phyloP scores from a whole-genome alignment of 2,113 vertebrate species.

The Tinamus guttatus region DNA sequence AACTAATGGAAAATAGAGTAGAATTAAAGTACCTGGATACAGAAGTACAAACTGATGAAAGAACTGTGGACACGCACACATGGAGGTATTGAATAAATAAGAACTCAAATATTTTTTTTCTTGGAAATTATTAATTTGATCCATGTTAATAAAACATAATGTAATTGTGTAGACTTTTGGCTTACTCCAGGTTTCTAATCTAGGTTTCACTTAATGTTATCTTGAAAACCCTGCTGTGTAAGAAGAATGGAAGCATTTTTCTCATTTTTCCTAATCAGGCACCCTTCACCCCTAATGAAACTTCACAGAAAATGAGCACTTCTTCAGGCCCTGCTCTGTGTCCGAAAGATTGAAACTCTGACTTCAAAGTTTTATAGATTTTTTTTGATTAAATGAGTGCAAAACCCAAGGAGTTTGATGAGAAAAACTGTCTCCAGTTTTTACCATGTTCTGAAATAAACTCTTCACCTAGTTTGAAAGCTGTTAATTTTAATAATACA shows the following conservation, averaged over 20 bases:
- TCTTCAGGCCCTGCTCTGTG: not conserved
- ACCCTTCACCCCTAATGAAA: not conserved
- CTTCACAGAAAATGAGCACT: not conserved
- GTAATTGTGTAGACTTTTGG: not conserved
- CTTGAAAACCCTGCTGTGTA: not conserved
- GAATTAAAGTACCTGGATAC: conserved; percentile 8
- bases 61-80: not conserved
- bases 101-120: not conserved
- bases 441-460: conserved; percentile 33
- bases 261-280: not conserved
- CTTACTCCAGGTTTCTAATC: not conserved
- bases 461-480: conserved; percentile 16
- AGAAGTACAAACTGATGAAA: not conserved
- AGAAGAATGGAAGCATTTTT: not conserved
- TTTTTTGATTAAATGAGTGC: not conserved
- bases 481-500: not conserved
- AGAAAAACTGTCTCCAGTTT: not conserved
- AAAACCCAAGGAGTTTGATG: not conserved
- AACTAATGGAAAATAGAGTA: conserved; percentile 70
- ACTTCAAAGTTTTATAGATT: not conserved
- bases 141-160: not conserved
- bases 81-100: not conserved
- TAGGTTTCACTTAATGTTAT: not conserved
- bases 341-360: not conserved
- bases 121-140: not conserved